Base-by-base conservation (phyloP, 2,888 invertebrate species). In the Rhogogaster chlorosoma region DNA sequence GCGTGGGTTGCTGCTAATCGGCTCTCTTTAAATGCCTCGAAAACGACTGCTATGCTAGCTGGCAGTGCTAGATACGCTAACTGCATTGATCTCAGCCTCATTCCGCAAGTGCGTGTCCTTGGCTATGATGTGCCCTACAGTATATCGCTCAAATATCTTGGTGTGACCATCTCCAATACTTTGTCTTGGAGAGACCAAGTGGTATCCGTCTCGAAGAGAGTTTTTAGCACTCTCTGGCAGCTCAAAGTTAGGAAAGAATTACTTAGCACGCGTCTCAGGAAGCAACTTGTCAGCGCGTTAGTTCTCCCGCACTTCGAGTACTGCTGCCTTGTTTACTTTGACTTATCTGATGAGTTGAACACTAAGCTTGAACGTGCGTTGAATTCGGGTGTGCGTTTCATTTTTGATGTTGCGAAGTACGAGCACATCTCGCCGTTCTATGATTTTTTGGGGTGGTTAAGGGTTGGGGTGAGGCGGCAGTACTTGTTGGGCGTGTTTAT, bases 121-220 rank as follows among this genome's bases (percentile, higher is more conserved):
- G 29, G 67, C 29, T 29, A 6, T 3, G 67, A 2, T 0, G 36
- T 84, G 4, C 85, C 85, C 0, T 86, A 71, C 29, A 77, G 49
- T 0, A 0, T 5, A 0, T 64, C 84, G 9, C 45, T 67, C 2
- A 9, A 61, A 3, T 77, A 83, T 67, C 61, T 86, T 0, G 83
- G 84, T 0, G 32, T 85, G 0, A 78, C 38, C 0, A 42, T 86
- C 42, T 12, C 22, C 0, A 36, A 64, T 22, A 70, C 53, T 22
- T 77, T 86, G 0, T 26, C 67, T 0, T 86, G 86, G 84, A 67
- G 67, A 0, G 26, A 22, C 0, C n/a, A n/a, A n/a, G n/a, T n/a
- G n/a, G n/a, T n/a, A n/a, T n/a, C n/a, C n/a, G n/a, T n/a, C n/a
- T n/a, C n/a, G n/a, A n/a, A n/a, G n/a, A n/a, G n/a, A n/a, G n/a